Base-by-base conservation (phyloP, 2,888 invertebrate species). In the Hypomecis atomaria region DNA sequence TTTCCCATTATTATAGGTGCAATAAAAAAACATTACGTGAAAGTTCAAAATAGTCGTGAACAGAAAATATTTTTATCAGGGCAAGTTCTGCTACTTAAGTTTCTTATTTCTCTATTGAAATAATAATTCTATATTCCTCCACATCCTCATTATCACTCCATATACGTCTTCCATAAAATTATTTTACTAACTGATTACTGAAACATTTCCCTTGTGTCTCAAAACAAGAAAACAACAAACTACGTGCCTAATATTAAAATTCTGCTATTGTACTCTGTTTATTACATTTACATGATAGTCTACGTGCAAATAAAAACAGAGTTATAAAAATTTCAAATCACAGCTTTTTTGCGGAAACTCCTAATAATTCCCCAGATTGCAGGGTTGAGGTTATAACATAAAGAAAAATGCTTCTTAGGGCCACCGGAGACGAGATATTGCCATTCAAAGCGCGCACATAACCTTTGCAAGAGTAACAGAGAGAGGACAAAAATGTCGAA, bases 351-450 rank as follows among this genome's bases (percentile, higher is more conserved):
- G 52, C 45, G 59, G n/a, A 57, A 65, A 67, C 65, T 58, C 58
- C 45, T 64, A 63, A 65, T 69, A 70, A 66, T 57, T 55, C 43
- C 53, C 60, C 60, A 70, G 62, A 69, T 69, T 70, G 65, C 59
- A 50, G 62, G 61, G 59, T 61, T 69, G 62, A 5, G 63, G 62
- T 50, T 49, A 34, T 67, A 53, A 59, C 64, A 70, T 67, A 73
- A 70, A 68, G 59, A 67, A 70, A 56, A 65, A 57, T 69, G 67
- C 67, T 69, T 44, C 40, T 6, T 52, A 23, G 10, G 40, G 40
- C 40, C 9, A 40, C 40, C 10, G 10, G 6, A 40, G 40, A 40
- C 40, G 8, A 40, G 9, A 40, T 40, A 40, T 10, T 40, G 23
- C 23, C 10, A 40, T 8, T 40, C 40, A 10, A 40, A 40, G 10